These are phyloP conservation scores for Alethe castanea DNA, from an alignment of 2,113 vertebrate species.

Conservation along the genomic window DNA sequence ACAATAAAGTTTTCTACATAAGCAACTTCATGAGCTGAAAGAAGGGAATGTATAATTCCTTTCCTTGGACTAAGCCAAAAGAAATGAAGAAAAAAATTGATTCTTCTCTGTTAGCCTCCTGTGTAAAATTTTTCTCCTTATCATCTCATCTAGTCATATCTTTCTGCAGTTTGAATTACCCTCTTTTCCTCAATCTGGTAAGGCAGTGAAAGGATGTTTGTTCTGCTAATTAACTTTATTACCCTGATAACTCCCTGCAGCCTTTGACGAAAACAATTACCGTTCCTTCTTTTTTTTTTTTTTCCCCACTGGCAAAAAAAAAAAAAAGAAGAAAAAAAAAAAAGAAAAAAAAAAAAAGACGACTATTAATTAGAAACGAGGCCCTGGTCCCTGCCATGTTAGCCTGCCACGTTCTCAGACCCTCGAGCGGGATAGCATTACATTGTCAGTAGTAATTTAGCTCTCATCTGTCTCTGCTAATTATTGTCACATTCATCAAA, in stretches of 20 bases:
- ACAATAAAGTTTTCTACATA: constrained; percentile 63
- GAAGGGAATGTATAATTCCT: constrained; percentile 57
- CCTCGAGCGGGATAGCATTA: constrained; percentile 95
- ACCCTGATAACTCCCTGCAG: constrained; percentile 99
- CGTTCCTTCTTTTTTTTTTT: constrained; percentile 73
- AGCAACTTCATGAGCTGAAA: constrained; percentile 64
- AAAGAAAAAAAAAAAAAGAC: neutral
- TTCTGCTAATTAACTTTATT: constrained; percentile 99
- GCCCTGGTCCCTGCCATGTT: constrained; percentile 84
- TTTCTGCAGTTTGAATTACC: constrained; percentile 86
- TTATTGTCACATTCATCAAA: constrained; percentile 99
- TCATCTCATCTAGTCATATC: constrained; percentile 84
- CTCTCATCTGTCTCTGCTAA: constrained; percentile 99
- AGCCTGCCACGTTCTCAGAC: constrained; percentile 89
- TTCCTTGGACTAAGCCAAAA: constrained; percentile 47
- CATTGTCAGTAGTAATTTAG: constrained; percentile 99
- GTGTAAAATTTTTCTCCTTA: constrained; percentile 80
- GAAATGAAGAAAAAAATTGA: constrained; percentile 72
- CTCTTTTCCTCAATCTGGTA: constrained; percentile 85
- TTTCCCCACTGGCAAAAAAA: constrained; percentile 66
- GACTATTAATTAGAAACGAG: constrained; percentile 91
- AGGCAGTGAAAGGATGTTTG: constrained; percentile 92
- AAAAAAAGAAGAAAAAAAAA: constrained; percentile 28
- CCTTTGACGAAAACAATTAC: constrained; percentile 99
- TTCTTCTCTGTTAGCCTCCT: constrained; percentile 77